Base-by-base conservation (phyloP, 2,797 vertebrate species). In the Choloepus didactylus region DNA sequence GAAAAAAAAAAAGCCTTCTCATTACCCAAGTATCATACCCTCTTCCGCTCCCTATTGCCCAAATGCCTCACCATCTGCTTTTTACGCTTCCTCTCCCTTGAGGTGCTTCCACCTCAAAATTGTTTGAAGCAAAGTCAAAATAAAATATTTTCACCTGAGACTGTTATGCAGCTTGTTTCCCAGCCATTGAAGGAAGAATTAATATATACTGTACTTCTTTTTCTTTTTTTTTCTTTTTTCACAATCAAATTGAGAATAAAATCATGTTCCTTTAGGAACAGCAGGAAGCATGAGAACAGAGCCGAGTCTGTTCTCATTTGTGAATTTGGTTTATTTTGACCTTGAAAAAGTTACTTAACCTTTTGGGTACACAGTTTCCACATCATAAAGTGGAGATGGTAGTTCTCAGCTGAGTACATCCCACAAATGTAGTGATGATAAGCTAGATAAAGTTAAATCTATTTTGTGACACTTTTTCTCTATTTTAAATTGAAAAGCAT, bases 121-220 rank as follows among this genome's bases (percentile, higher is more conserved):
- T 84, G 5, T 54, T 92, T 94, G 60, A 69, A 80, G 38, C 82
- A 95, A 89, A 96, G 77, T 91, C 49, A 94, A 95, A 93, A 69
- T 66, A 69, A 88, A 85, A 66, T 64, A 80, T 72, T 92, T 97
- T 87, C 44, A 91, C 15, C 38, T 73, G 62, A 94, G 31, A 86
- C 70, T 87, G 6, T 70, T 75, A 69, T 49, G 77, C 6, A 75
- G 29, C 87, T 87, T 85, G 31, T 91, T 93, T 93, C 60, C 83
- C 44, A 79, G 44, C 51, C 56, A 67, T 25, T 83, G 38, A 95
- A 64, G 51, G 5, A 86, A 88, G 41, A 79, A 41, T 46, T 91
- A 46, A 70, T 91, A 82, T 54, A 62, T 85, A 70, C 1, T 64
- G 25, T 81, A 67, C 27, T 72, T 5, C 31, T 29, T 83, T 76